phyloP scores from a whole-genome alignment of 2,113 vertebrate species.

The Sylvietta virens region DNA sequence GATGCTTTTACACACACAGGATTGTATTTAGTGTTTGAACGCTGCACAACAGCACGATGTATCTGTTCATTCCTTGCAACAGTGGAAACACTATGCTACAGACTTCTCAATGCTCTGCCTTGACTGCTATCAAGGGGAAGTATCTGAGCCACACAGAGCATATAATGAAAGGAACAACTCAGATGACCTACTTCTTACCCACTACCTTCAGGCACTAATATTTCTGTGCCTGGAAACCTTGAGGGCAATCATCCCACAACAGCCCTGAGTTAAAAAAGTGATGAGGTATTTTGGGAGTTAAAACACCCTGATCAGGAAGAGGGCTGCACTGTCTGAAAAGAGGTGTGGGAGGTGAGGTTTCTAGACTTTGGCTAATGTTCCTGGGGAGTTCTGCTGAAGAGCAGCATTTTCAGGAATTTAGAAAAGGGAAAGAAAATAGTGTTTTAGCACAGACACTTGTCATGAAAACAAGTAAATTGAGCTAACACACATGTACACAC shows the following conservation, averaged over 20 bases:
- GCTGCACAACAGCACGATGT: neutral
- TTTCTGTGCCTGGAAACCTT: neutral
- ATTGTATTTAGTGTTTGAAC: neutral
- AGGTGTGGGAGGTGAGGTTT: neutral
- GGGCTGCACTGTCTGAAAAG: neutral
- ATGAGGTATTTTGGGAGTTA: neutral
- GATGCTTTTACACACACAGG: neutral
- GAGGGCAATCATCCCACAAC: neutral
- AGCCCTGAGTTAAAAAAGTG: neutral
- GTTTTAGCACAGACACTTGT: neutral
- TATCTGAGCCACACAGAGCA: neutral
- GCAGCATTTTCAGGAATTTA: neutral
- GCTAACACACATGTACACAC: neutral
- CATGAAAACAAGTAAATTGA: neutral
- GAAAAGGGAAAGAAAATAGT: neutral
- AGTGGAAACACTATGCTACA: neutral
- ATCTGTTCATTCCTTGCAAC: neutral
- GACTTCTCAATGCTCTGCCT: neutral
- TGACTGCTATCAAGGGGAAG: neutral
- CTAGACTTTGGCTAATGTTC: neutral
- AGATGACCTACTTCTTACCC: neutral
- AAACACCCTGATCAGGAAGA: neutral
- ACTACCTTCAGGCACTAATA: neutral
- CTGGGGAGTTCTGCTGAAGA: neutral
- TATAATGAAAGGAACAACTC: neutral